Base-by-base conservation (phyloP, 1,140 invertebrate species). In the Bombyx mori region DNA sequence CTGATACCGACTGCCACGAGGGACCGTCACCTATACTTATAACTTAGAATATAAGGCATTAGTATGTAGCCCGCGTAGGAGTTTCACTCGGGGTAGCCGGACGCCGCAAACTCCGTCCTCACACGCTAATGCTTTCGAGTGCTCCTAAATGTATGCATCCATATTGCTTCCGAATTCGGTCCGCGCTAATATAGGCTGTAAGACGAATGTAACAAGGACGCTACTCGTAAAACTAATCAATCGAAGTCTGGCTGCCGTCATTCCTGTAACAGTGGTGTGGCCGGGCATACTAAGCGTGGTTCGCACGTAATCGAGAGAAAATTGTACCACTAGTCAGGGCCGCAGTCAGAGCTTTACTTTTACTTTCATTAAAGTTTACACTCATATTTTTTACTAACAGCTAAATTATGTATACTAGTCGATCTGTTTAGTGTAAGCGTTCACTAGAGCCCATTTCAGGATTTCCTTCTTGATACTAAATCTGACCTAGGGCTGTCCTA, bases 301-400 rank as follows among this genome's bases (percentile, higher is more conserved):
- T 56, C 57, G 65, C 70, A 79, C 80, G 81, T 86, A 86, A 86
- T 82, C 69, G 67, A 68, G 81, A 75, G 83, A 83, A 86, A 84
- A 86, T 77, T 86, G 74, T 82, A 82, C 66, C 70, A 79, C 35
- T 45, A n/a, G 22, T 12, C 79, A 80, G 82, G 60, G 63, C 47
- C 54, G 75, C 47, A 79, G 51, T 76, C 42, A 35, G 47, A 9
- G 26, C 5, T 2, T 46, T n/a, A 56, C 54, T 56, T 56, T 56
- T 56, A 48, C 46, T 47, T 54, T 44, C 22, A 35, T 35, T 35
- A 3, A 35, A 18, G 1, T 18, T 18, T 18, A 18, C 12, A 35
- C 26, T 1, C 26, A 3, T 35, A 3, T 35, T 35, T 35, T 35
- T 35, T 35, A 35, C 1, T 35, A 3, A 35, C 26, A 35, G 4